Conservation (phyloP, 2,797 vertebrate genomes). For the Schizopygopsis malacanthus region DNA sequence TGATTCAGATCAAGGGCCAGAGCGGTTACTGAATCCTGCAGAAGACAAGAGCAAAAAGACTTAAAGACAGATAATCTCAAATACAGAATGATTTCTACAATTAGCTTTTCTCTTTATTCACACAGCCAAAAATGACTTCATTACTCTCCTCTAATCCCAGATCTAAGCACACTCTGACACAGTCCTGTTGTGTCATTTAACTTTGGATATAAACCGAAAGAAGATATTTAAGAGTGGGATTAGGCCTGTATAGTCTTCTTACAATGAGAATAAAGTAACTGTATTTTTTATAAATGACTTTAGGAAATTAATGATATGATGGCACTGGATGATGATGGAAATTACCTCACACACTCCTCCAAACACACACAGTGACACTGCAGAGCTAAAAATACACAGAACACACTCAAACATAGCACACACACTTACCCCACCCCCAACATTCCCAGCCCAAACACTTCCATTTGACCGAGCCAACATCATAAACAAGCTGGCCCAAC, state of each 20-base stretch:
- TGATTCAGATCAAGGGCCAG: slow-evolving; percentile 95
- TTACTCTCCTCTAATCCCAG: background rate
- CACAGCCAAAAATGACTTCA: background rate
- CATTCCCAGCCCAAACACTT: slow-evolving; percentile 22
- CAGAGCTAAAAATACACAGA: slow-evolving; percentile 39
- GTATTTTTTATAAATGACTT: background rate
- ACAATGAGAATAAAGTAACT: background rate
- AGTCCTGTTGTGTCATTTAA: background rate
- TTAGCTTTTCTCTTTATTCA: background rate
- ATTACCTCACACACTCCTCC: slow-evolving; percentile 1
- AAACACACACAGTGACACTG: slow-evolving; percentile 31
- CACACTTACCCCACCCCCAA: slow-evolving; percentile 49
- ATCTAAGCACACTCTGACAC: slow-evolving; percentile 7
- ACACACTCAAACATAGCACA: background rate
- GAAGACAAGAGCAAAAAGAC: slow-evolving; percentile 55
- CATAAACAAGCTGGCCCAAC: slow-evolving; percentile 4
- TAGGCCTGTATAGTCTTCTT: background rate
- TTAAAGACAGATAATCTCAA: background rate
- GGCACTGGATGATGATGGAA: background rate
- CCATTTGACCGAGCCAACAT: background rate
- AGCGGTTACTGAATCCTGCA: slow-evolving; percentile 94
- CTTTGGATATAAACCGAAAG: background rate
- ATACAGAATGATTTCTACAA: background rate
- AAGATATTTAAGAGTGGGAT: background rate
- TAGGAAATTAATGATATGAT: background rate